Conservation (phyloP, 2,113 vertebrate species). For the Leucosticte australis region DNA sequence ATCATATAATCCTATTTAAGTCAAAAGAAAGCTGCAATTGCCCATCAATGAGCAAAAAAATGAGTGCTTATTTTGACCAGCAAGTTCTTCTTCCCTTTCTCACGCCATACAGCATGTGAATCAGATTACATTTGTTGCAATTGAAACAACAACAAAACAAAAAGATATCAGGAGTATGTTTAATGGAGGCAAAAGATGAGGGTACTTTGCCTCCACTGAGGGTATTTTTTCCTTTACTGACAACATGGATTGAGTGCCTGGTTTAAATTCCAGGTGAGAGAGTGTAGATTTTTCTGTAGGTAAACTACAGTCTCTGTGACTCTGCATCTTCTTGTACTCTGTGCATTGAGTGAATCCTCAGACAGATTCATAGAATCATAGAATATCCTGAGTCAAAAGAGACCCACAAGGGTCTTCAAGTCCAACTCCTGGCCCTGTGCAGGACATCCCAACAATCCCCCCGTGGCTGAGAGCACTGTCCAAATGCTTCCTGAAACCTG, state of each 20-base stretch:
- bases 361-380: neutral
- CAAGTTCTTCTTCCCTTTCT: neutral
- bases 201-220: neutral
- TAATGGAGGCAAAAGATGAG: neutral
- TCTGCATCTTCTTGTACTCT: neutral
- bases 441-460: neutral
- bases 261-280: neutral
- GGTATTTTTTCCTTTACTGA: neutral
- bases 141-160: neutral
- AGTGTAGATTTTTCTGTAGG: neutral
- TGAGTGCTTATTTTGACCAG: neutral
- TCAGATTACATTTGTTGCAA: neutral
- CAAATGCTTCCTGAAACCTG: neutral
- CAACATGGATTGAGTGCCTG: rapidly evolving
- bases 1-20: neutral
- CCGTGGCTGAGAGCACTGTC: rapidly evolving
- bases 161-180: neutral
- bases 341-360: neutral
- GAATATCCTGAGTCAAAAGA: neutral
- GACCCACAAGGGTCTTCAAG: neutral
- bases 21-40: neutral
- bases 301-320: neutral
- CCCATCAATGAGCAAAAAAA: neutral
- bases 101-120: neutral
- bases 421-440: neutral